Conservation (phyloP, 2,797 vertebrate species). For the Sebastolobus alascanus region DNA sequence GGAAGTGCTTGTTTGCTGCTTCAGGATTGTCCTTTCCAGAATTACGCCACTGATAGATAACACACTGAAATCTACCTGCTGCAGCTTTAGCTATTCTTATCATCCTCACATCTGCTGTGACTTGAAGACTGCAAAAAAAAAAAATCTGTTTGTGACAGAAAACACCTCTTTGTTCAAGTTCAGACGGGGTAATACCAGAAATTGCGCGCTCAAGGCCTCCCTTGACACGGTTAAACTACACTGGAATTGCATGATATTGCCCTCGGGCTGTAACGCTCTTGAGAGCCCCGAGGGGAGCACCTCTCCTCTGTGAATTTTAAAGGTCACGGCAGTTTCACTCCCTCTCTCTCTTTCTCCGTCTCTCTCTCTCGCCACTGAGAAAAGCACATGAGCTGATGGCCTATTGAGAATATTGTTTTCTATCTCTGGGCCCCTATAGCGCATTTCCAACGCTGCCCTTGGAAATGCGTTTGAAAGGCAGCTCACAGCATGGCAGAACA, state of each 20-base stretch:
- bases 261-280: conserved; percentile 59
- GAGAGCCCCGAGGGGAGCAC: conserved; percentile 60
- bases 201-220: conserved; percentile 54
- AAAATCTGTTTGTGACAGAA: conserved; percentile 45
- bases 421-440: conserved; percentile 69
- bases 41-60: conserved; percentile 20
- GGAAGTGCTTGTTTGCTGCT: conserved; percentile 26
- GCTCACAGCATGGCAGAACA: conserved; percentile 78
- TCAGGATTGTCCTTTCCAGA: not conserved
- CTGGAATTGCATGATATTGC: conserved; percentile 62
- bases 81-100: conserved; percentile 2
- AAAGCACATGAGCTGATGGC: conserved; percentile 75
- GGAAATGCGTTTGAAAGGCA: conserved; percentile 76
- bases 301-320: conserved; percentile 79
- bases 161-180: conserved; percentile 49
- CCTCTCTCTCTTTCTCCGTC: conserved; percentile 37
- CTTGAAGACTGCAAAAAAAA: not conserved
- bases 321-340: conserved; percentile 77
- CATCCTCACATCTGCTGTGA: not conserved
- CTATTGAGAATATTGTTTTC: conserved; percentile 81
- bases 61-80: not conserved
- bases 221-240: conserved; percentile 66
- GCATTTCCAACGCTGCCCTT: conserved; percentile 75
- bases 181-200: conserved; percentile 46
- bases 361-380: conserved; percentile 59